Base-by-base conservation (phyloP, 2,113 vertebrate genomes). In the Pangasianodon hypophthalmus region DNA sequence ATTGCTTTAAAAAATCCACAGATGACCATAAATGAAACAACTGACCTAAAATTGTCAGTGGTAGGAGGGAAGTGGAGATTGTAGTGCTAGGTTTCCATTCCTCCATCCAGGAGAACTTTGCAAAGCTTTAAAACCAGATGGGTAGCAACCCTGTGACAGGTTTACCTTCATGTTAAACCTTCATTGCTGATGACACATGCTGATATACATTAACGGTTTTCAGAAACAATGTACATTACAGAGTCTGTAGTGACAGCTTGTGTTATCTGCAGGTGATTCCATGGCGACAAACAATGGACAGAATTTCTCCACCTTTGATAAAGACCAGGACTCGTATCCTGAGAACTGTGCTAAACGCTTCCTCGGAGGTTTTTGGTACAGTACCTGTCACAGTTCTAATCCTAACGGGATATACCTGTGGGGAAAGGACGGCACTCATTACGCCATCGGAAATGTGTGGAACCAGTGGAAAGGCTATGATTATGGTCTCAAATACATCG, bases 271-370 rank as follows among this genome's bases (percentile, higher is more conserved):
- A 97, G 96, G 96, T 0, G 95, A 97, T 90, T 95, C 95, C 62
- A 82, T 97, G 32, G 16, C 88, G 81, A 86, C 84, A 41, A 94
- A 96, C 81, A 95, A 93, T 0, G 93, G 95, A 60, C 95, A 95
- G 94, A 97, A 96, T 90, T 97, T 97, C 93, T 96, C 95, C 73
- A 97, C 96, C 0, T 97, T 95, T 2, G 96, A 97, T 95, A 94
- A 95, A 18, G 96, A 97, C 91, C 96, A 96, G 89, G 89, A 84
- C 4, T 0, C 10, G 18, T 16, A 62, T 4, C 2, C 46, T 6
- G n/a, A 0, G 16, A 16, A 71, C 91, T 97, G 97, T 0, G 96
- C 96, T 0, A 94, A 94, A 11, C 77, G 91, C 14, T 94, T 85
- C 67, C 91, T 96, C 0, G 96, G 96, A 0, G 96, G 94, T 50